phyloP scores from a whole-genome alignment of 2,888 invertebrate genomes.

The Oscheius sp. region DNA sequence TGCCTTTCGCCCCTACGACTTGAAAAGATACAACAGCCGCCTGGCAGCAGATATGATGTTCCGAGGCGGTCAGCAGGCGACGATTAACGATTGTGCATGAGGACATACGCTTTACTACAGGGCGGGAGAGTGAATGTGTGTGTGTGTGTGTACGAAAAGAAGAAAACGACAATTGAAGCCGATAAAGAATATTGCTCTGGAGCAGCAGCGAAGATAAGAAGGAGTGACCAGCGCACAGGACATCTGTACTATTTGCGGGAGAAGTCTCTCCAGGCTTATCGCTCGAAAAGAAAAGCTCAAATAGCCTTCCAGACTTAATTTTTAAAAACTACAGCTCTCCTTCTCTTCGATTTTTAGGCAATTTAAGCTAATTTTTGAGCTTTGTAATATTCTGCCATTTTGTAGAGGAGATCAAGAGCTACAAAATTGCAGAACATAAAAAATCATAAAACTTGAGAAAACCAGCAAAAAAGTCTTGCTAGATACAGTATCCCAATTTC shows the following conservation, averaged over 20 bases:
- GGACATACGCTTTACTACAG: neutral
- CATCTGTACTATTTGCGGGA: neutral
- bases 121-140: neutral
- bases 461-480: neutral
- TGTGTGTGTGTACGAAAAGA: neutral
- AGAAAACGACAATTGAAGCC: neutral
- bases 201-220: neutral
- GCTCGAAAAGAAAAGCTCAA: neutral
- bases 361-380: no score
- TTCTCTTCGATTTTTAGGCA: neutral
- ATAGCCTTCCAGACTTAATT: neutral
- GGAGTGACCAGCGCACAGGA: constrained; percentile 7
- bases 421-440: no score
- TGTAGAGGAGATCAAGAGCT: no score
- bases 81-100: neutral
- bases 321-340: neutral
- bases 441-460: no score
- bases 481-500: no score
- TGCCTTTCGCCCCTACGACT: neutral
- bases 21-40: no score
- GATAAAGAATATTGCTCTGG: neutral
- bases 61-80: neutral
- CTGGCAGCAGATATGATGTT: no score
- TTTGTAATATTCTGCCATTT: no score
- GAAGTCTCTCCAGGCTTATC: neutral